Percentiles rank a stretch among this genome's conserved stretches.
Conservation (phyloP, 2,797 vertebrate species). For the Huso huso region DNA sequence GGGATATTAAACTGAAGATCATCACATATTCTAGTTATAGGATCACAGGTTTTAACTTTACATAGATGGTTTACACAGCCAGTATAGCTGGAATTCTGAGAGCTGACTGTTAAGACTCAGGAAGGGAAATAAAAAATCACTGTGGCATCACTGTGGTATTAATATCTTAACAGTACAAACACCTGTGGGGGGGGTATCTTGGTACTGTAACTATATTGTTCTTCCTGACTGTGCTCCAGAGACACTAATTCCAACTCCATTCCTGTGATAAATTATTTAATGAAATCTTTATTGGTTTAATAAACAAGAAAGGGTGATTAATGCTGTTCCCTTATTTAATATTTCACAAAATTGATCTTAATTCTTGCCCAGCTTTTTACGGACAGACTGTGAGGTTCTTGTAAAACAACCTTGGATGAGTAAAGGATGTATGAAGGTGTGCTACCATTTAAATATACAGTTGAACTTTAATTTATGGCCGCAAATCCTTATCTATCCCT, state of each 20-base stretch:
- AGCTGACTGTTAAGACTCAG: no score
- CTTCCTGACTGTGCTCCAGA: conserved; percentile 26
- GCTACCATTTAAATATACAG: conserved; percentile 23
- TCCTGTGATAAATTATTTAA: conserved; percentile 60
- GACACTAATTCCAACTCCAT: conserved; percentile 39
- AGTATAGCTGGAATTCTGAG: no score
- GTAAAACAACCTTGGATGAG: conserved; percentile 48
- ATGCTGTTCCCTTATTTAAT: conserved; percentile 68
- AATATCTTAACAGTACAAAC: no score
- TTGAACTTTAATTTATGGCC: conserved; percentile 22
- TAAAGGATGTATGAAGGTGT: conserved; percentile 44
- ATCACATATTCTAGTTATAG: no score
- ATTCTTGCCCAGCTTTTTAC: conserved; percentile 31
- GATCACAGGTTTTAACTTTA: no score
- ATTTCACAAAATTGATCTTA: conserved; percentile 65
- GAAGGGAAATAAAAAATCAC: no score
- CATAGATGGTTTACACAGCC: no score
- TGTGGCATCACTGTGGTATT: no score
- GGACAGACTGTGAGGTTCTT: conserved; percentile 60
- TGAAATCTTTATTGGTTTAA: conserved; percentile 74
- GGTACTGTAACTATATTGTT: conserved; percentile 7
- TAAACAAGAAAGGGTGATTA: conserved; percentile 73
- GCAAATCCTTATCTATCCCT: conserved; percentile 33
- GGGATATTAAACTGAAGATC: no score
- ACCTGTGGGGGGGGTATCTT: no score